Evolutionary conservation across 2,888 invertebrate species (phyloP).

Genomic region (Zhuqinia jingwanae): DNA sequence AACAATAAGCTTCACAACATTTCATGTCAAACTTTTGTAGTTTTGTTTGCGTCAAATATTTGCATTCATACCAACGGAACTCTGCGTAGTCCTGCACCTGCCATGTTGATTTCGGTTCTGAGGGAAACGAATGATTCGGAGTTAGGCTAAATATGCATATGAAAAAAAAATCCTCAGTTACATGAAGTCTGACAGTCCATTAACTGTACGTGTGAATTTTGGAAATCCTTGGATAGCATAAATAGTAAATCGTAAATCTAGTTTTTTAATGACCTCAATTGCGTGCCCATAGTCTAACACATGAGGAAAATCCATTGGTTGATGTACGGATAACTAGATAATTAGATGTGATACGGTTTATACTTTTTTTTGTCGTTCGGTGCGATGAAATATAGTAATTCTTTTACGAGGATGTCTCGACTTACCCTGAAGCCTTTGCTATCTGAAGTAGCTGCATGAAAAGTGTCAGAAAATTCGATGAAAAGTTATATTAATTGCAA

Average conservation of each 20-base stretch:
- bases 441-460: constrained; percentile 46
- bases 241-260: background rate
- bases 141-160: constrained; percentile 50
- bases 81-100: constrained; percentile 50
- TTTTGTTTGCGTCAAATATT: background rate
- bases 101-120: constrained; percentile 61
- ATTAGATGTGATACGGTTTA: too few species aligned
- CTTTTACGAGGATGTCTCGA: too few species aligned
- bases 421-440: constrained; percentile 49
- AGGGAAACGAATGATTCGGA: constrained; percentile 64
- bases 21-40: background rate
- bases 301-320: constrained; percentile 72
- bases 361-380: too few species aligned
- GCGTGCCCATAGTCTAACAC: constrained; percentile 64
- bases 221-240: constrained; percentile 23
- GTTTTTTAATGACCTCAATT: constrained; percentile 35
- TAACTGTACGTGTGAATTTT: too few species aligned
- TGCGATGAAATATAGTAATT: background rate
- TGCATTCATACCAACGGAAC: constrained; percentile 52
- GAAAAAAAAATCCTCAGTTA: too few species aligned
- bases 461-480: constrained; percentile 58
- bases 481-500: background rate
- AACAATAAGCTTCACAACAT: too few species aligned
- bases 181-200: too few species aligned
- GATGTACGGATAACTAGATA: constrained; percentile 54